A percentile compares a stretch with the other conserved stretches of the same genome.
Evolutionary conservation across 2,113 vertebrate species (phyloP).

Genomic region (Cyphomyrus discorhynchus): DNA sequence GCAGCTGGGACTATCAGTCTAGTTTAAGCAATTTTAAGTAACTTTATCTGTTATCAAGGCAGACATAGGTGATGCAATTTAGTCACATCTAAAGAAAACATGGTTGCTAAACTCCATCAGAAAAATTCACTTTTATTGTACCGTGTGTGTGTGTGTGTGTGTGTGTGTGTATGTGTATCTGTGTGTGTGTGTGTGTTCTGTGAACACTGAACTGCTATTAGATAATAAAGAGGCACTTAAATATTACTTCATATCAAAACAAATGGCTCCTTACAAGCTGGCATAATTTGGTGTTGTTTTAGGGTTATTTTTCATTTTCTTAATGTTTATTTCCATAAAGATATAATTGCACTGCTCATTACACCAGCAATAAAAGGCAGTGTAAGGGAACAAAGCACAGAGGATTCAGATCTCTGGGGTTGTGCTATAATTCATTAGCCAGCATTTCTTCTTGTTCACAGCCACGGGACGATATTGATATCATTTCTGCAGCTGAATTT

Average conservation of each 20-base stretch:
- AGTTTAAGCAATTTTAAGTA: neutral
- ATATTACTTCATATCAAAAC: neutral
- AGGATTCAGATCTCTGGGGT: neutral
- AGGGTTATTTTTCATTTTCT: neutral
- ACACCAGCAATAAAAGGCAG: neutral
- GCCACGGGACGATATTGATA: neutral
- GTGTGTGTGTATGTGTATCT: no score
- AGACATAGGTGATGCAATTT: neutral
- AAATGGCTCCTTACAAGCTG: neutral
- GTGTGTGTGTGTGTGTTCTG: neutral
- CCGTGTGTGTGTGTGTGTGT: neutral
- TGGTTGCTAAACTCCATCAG: neutral
- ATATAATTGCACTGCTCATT: conserved; percentile 7
- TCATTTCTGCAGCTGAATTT: neutral
- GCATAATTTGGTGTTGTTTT: neutral
- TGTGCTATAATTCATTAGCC: neutral
- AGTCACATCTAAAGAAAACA: neutral
- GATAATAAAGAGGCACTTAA: neutral
- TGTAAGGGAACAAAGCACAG: neutral
- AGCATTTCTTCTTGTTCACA: neutral
- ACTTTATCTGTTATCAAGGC: neutral
- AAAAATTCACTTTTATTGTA: neutral
- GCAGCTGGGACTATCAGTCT: neutral
- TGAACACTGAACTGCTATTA: neutral
- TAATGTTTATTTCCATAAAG: conserved; percentile 5